Evolutionary conservation across 2,888 invertebrate species (phyloP), one percentile per base, ranked within the genome.

Genomic region (Disparrhopalites patrizii): DNA sequence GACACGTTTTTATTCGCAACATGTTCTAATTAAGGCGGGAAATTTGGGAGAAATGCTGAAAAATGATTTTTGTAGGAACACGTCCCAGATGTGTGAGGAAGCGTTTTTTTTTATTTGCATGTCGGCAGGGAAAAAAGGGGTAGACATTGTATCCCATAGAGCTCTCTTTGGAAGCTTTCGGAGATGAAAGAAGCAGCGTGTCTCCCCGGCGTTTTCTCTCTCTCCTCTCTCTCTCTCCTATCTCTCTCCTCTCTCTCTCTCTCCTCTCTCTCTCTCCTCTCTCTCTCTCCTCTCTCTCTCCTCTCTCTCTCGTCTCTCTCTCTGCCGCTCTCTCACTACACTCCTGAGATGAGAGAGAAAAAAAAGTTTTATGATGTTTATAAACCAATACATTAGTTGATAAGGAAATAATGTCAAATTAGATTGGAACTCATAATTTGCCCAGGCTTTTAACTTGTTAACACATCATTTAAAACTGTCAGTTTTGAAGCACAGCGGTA

Each of bases 391-490:
- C 55, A 56, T 64, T 56, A 56, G 50, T 50, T 54, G 56, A 64
- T 56, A 50, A 55, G 57, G 64, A 56, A 56, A 64, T 56, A 56
- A 56, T 50, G 56, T 31, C 43, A 56, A 50, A 55, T 43, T 51
- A 66, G 62, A 62, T 66, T 67, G 58, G 43, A 61, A 31, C 61
- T 61, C 61, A 61, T 61, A 61, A 61, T 61, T 61, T 61, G 51
- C 61, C 58, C 36, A 60, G 54, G 63, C 62, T 68, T 70, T 68
- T 68, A 66, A 62, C 60, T 64, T 68, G 70, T 68, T 68, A 68
- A 58, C 68, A 68, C 70, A 64, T 70, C 70, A 63, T 70, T 68
- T 63, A 60, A 64, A 70, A 63, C 60, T 68, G 62, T 65, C 69
- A 65, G 65, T 54, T 63, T 60, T 64, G 25, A 57, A 55, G 61